These are phyloP conservation scores for Lordiphosa andalusiaca DNA, from an alignment of 2,888 invertebrate species.

Conservation along the genomic window DNA sequence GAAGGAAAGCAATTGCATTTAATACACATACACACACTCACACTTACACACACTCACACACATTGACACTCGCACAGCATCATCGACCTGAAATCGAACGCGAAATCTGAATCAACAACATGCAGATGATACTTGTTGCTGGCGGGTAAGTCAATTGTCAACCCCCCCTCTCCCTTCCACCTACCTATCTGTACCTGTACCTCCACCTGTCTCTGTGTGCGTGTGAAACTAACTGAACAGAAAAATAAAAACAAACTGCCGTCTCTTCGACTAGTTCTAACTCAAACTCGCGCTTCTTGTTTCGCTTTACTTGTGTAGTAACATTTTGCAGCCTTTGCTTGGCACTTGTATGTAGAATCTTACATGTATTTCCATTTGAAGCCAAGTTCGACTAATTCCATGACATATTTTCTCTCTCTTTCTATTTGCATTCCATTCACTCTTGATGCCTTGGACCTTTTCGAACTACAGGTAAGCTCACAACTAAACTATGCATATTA, in stretches of 20 bases:
- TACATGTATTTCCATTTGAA: neutral
- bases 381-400: neutral
- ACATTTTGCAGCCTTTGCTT: constrained; percentile 32
- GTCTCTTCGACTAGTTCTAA: neutral
- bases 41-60: constrained; percentile 10
- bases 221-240: no score
- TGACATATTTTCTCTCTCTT: neutral
- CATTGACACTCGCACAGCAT: constrained; percentile 11
- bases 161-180: constrained; percentile 1
- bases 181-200: neutral
- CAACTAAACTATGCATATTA: no score
- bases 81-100: constrained; percentile 30
- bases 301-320: constrained; percentile 21
- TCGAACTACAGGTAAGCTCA: neutral
- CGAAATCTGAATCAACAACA: constrained; percentile 43
- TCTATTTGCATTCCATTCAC: neutral
- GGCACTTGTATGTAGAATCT: constrained; percentile 25
- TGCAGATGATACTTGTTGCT: constrained; percentile 81
- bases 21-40: constrained; percentile 4
- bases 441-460: neutral
- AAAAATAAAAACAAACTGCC: no score
- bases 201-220: neutral
- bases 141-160: constrained; percentile 78
- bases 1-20: constrained; percentile 21
- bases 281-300: constrained; percentile 15